phyloP scores from a whole-genome alignment of 2,888 invertebrate genomes.

The Tiphia femorata region DNA sequence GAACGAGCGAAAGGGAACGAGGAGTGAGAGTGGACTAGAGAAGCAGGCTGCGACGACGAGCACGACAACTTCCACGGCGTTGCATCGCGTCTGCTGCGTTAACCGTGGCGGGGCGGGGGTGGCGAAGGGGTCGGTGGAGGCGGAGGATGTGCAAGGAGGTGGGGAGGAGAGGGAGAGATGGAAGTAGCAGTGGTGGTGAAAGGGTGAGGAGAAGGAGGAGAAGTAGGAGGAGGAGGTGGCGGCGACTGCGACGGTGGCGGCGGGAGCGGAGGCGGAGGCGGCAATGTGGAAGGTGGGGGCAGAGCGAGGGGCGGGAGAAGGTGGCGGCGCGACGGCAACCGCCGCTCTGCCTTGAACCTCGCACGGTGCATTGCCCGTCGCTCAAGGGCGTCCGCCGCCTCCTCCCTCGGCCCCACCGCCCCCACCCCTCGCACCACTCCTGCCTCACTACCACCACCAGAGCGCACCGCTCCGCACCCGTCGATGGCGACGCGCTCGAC shows the following conservation, averaged over 20 bases:
- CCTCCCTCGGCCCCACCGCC: slow-evolving; percentile 37
- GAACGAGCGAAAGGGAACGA: slow-evolving; percentile 18
- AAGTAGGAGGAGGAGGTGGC: background rate
- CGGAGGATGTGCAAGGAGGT: background rate
- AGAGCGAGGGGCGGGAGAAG: too few relatives aligned
- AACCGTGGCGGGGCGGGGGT: too few relatives aligned
- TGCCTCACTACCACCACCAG: slow-evolving; percentile 1
- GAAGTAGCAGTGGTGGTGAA: background rate
- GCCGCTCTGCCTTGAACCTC: slow-evolving; percentile 69
- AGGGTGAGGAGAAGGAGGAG: background rate
- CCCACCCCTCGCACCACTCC: slow-evolving; percentile 20
- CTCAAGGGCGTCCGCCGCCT: slow-evolving; percentile 68
- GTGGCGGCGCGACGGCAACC: slow-evolving; percentile 57
- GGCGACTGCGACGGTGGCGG: slow-evolving; percentile 12
- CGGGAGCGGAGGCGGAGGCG: slow-evolving; percentile 26
- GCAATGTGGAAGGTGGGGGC: slow-evolving; percentile 23
- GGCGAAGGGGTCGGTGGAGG: too few relatives aligned
- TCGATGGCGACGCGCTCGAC: slow-evolving; percentile 41
- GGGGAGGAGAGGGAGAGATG: background rate
- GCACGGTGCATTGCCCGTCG: slow-evolving; percentile 69
- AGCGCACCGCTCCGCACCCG: slow-evolving; percentile 17
- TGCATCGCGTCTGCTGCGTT: too few relatives aligned
- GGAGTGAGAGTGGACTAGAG: slow-evolving; percentile 1
- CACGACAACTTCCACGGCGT: too few relatives aligned
- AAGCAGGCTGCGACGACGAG: slow-evolving; percentile 15